Evolutionary conservation across 2,113 vertebrate genomes (phyloP).

Genomic region (Clupea harengus): DNA sequence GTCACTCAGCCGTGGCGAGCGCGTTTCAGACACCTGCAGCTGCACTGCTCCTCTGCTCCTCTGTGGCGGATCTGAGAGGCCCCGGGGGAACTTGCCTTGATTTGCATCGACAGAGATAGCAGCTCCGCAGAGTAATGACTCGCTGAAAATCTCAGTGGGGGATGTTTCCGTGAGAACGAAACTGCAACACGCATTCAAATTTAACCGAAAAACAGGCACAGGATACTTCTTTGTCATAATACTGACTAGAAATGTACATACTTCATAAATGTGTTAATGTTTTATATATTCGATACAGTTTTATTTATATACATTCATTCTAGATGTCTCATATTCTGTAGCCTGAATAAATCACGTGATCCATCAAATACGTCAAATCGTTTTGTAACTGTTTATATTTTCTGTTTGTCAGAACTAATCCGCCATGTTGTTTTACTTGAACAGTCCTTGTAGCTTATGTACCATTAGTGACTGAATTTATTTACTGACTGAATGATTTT

Average conservation of each 20-base stretch:
- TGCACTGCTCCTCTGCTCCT: not conserved
- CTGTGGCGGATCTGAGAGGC: not conserved
- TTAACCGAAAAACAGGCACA: not conserved
- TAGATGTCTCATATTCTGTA: too few species aligned
- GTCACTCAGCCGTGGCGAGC: not conserved
- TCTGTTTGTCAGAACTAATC: too few species aligned
- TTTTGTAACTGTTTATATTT: too few species aligned
- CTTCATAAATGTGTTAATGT: too few species aligned
- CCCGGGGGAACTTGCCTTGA: not conserved
- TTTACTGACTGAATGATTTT: too few species aligned
- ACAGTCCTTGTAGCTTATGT: too few species aligned
- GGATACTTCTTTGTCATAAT: not conserved
- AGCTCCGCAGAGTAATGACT: not conserved
- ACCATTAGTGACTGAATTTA: too few species aligned
- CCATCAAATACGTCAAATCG: too few species aligned
- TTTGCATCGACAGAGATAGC: constrained; percentile 15
- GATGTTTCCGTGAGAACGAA: not conserved
- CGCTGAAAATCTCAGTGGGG: not conserved
- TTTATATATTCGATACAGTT: too few species aligned
- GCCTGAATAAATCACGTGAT: too few species aligned
- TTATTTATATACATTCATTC: too few species aligned
- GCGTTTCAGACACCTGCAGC: not conserved
- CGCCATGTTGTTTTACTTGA: too few species aligned
- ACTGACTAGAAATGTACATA: not conserved
- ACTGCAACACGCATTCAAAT: not conserved